phyloP scores from a whole-genome alignment of 1,140 invertebrate genomes.

The Vanessa tameamea region DNA sequence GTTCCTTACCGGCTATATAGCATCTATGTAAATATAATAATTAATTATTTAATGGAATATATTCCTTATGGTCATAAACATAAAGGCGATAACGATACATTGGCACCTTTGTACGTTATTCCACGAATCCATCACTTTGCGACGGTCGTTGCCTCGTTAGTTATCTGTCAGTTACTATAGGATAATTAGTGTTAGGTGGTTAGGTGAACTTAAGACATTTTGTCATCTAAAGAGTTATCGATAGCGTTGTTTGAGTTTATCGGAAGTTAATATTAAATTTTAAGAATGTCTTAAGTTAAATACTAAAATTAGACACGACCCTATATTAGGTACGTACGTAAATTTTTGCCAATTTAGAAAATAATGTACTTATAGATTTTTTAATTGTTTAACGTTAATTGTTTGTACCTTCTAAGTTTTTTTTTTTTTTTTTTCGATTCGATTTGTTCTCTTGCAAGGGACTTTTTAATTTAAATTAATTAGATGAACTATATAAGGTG shows the following conservation, averaged over 20 bases:
- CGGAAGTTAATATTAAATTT: no score
- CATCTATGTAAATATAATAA: neutral
- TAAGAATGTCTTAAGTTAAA: no score
- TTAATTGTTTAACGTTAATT: no score
- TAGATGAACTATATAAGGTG: no score
- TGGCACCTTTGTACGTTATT: neutral
- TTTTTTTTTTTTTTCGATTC: no score
- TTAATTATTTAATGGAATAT: neutral
- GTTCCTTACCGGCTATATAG: neutral
- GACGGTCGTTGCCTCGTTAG: slow-evolving; percentile 7
- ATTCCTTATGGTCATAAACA: neutral
- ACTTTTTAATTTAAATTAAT: no score
- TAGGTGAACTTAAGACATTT: slow-evolving; percentile 18
- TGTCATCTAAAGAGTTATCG: neutral
- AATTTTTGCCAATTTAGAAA: no score
- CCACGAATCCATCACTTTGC: slow-evolving; percentile 11
- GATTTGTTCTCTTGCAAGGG: no score
- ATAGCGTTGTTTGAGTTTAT: no score
- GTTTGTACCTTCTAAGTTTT: no score
- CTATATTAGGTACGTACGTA: no score
- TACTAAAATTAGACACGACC: no score
- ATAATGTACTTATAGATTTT: neutral
- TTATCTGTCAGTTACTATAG: slow-evolving; percentile 7
- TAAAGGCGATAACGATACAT: neutral
- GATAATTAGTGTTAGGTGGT: slow-evolving; percentile 19